These are phyloP conservation scores for Pyrgilauda ruficollis DNA, from an alignment of 2,113 vertebrate species.

Conservation along the genomic window DNA sequence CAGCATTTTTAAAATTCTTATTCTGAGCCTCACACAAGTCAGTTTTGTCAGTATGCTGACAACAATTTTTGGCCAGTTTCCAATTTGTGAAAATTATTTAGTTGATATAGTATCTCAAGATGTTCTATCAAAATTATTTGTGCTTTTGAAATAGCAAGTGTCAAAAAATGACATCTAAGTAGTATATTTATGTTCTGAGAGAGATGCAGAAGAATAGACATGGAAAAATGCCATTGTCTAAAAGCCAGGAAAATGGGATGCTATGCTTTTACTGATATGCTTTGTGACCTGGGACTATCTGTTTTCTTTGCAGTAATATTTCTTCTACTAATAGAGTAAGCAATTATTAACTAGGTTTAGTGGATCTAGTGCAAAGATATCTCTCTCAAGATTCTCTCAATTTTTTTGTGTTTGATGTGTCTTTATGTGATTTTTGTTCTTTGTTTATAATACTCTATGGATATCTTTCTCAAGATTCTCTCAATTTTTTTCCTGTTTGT, in stretches of 20 bases:
- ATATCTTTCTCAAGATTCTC: background rate
- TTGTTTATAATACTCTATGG: too few relatives aligned
- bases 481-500: background rate
- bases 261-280: background rate
- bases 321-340: background rate
- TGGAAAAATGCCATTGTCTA: background rate
- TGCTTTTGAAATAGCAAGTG: background rate
- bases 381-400: background rate
- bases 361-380: background rate
- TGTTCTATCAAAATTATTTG: background rate
- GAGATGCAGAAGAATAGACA: background rate
- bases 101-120: background rate
- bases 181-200: background rate
- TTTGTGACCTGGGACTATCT: background rate
- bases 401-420: background rate
- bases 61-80: background rate
- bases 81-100: background rate
- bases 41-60: background rate
- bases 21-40: background rate
- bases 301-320: background rate
- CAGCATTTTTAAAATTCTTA: background rate
- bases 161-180: background rate
- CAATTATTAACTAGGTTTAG: accelerated
- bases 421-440: background rate
- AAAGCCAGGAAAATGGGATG: background rate